Evolutionary conservation across 2,113 vertebrate species (phyloP), one percentile per base, ranked within the genome.

Genomic region (Scalopus aquaticus): DNA sequence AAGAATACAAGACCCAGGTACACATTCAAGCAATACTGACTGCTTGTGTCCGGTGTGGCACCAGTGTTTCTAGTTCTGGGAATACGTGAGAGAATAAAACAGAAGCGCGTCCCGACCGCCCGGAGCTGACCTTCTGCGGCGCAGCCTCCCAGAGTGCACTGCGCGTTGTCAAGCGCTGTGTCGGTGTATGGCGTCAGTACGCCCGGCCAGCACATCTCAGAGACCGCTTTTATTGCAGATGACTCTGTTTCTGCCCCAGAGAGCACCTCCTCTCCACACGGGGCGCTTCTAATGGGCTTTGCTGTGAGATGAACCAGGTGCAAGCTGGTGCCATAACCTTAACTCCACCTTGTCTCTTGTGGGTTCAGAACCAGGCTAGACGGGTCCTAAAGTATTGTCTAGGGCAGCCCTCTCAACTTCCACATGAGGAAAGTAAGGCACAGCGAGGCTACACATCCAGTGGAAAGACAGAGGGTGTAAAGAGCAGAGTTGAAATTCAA

Each of bases 281-380:
- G 0, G 37, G 17, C 22, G 32, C 35, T 42, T 20, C 24, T 6
- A 1, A 4, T 15, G 58, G 87, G 44, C 16, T 7, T 78, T 39
- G 0, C 17, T 0, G 6, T 20, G 7, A 11, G 1, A 2, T 2
- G 26, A 67, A 28, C 37, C 1, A 0, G 5, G 37, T 35, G 22
- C 79, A 44, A 20, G n/a, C 3, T 49, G 58, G 32, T 35, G 0
- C 20, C 42, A 19, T 7, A 15, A 20, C 81, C 69, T 24, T 74
- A 76, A 8, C 56, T 1, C 0, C 2, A 46, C 12, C 58, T 8
- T 0, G 0, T n/a, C 35, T 82, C 54, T 58, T 32, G 12, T 51
- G 51, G 9, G 37, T 26, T 77, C 70, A 83, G 70, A 78, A 35
- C 56, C 44, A 1, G 24, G 30, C 65, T 37, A 49, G 32, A 35